A percentile compares a stretch with the other conserved stretches of the same genome.
Conservation (phyloP, 2,113 vertebrate genomes). For the Xenotilapia flavipinnis region DNA sequence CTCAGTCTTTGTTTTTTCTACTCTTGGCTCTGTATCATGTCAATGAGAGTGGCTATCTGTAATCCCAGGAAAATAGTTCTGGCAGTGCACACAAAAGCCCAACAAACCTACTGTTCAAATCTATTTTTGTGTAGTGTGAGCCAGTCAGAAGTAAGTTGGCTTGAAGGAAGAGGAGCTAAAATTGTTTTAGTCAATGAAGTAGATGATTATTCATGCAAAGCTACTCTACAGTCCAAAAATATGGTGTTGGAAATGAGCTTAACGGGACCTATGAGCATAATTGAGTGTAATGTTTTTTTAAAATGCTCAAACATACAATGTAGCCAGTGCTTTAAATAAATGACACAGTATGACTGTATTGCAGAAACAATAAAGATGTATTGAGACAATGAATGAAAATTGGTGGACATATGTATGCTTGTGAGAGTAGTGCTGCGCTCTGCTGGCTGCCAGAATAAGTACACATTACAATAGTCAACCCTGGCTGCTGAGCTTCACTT, state of each 20-base stretch:
- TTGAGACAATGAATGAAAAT: not conserved
- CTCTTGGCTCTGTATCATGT: not conserved
- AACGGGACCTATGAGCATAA: not conserved
- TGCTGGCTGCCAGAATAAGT: not conserved
- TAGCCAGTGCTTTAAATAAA: not conserved
- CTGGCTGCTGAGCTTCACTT: not conserved
- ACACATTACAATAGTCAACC: not conserved
- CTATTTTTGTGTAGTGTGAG: not conserved
- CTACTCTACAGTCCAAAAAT: not conserved
- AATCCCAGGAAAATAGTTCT: not conserved
- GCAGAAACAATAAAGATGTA: not conserved
- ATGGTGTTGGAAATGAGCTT: not conserved
- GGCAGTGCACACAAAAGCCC: not conserved
- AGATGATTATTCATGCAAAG: not conserved
- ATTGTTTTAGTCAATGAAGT: not conserved
- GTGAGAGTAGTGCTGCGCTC: not conserved
- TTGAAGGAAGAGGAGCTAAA: not conserved
- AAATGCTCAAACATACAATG: not conserved
- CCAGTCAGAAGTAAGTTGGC: not conserved
- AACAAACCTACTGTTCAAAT: not conserved
- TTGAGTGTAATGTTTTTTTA: fast-evolving
- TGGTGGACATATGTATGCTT: fast-evolving
- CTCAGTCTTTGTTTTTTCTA: not conserved
- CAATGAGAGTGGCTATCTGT: not conserved
- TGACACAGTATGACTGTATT: not conserved